Conservation (phyloP, 2,797 vertebrate genomes). For the Triplophysa yarkandensis region DNA sequence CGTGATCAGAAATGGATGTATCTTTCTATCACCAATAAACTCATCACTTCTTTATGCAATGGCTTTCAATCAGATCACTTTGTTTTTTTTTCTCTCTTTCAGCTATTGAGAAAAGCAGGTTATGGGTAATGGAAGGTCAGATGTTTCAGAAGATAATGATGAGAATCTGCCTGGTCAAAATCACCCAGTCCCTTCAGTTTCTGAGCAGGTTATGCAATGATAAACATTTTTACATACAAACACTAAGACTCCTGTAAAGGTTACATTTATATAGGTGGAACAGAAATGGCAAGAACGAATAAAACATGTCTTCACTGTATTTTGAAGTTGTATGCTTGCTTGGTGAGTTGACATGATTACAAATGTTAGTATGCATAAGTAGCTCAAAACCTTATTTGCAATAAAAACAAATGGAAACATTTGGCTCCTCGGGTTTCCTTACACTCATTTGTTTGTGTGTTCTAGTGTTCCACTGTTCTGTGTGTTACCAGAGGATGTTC, state of each 20-base stretch:
- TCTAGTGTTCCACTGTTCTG: conserved; percentile 74
- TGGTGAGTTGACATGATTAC: no score
- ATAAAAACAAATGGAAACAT: no score
- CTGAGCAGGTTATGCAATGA: conserved; percentile 70
- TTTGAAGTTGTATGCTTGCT: no score
- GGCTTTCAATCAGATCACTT: not conserved
- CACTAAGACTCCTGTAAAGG: no score
- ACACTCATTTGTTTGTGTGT: conserved; percentile 21
- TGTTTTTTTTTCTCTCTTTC: conserved; percentile 34
- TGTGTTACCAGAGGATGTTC: conserved; percentile 70
- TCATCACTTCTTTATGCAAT: not conserved
- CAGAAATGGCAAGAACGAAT: no score
- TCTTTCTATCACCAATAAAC: not conserved
- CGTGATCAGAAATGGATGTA: not conserved
- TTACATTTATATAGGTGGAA: no score
- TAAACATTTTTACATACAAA: not conserved
- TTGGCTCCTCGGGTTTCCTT: not conserved
- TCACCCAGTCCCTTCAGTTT: conserved; percentile 69
- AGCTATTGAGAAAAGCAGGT: conserved; percentile 74
- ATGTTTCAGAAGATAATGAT: conserved; percentile 73
- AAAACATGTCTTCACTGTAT: no score
- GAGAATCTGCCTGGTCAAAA: conserved; percentile 65
- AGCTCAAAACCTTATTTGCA: not conserved
- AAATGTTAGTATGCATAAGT: no score
- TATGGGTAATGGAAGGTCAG: conserved; percentile 78